Base-by-base conservation (phyloP, 2,888 invertebrate genomes). In the Mimas tiliae region DNA sequence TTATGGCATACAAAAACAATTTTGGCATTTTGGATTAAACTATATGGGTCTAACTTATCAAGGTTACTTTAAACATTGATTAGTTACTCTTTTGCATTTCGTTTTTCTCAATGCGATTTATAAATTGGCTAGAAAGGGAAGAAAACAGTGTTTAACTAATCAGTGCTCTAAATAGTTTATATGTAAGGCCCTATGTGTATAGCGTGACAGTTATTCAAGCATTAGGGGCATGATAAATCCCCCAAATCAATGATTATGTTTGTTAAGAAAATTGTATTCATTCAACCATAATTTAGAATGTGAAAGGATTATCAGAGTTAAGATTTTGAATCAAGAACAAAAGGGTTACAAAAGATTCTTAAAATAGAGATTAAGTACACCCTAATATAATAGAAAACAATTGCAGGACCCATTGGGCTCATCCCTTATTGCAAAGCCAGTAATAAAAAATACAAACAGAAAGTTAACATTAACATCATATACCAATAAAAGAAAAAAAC, bases 401-500 rank as follows among this genome's bases (percentile, higher is more conserved):
- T 58, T 6, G 19, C 0, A 42, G 16, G 16, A 9, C 19, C 42
- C 58, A 12, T 58, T 42, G 38, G 11, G 38, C 19, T 38, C 58
- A 58, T 38, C 58, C 58, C 58, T 42, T 34, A 38, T 55, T 38
- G 19, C 19, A 38, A 34, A 58, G n/a, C n/a, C n/a, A 38, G 19
- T 42, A 58, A 58, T 50, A 58, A 58, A 38, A 34, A 55, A 16
- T 58, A 38, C 42, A 16, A 58, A 58, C 14, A 58, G 58, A 58
- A 58, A 58, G 55, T 38, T 42, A 12, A 58, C 38, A 19, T 42
- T 42, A 42, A 34, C 48, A 63, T 63, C 64, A 70, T 70, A 68
- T 69, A 72, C 64, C 62, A 70, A 72, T 71, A 74, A 72, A 74
- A 72, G 67, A 70, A 72, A 74, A n/a, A 75, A 72, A 72, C 69